A percentile compares a stretch with the other conserved stretches of the same genome.
These are phyloP conservation scores for Heliocidaris erythrogramma DNA, from an alignment of 35 echinoderm and acorn worm species.

Conservation along the genomic window DNA sequence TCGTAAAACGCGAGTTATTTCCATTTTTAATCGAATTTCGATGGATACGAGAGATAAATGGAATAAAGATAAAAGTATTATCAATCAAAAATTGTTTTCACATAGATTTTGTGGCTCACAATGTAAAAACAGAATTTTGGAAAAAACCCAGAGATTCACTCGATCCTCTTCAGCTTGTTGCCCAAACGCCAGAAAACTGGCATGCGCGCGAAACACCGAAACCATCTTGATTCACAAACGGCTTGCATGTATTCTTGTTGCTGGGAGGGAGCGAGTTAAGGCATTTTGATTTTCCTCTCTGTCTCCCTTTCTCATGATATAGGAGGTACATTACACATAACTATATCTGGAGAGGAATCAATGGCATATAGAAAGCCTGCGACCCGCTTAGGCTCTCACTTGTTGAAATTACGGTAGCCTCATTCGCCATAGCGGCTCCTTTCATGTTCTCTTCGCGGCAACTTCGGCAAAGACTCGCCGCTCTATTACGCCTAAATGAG, in stretches of 20 bases:
- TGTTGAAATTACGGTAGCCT: slow-evolving; percentile 40
- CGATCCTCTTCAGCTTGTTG: neutral
- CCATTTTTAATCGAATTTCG: no score
- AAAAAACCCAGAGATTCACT: neutral
- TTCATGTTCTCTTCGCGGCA: neutral
- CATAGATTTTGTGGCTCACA: neutral
- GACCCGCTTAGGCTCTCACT: slow-evolving; percentile 35
- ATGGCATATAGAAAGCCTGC: neutral
- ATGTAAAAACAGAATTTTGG: neutral
- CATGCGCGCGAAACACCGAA: neutral
- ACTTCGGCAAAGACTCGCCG: slow-evolving; percentile 15
- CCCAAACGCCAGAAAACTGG: neutral
- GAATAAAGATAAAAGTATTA: neutral
- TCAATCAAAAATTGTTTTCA: neutral
- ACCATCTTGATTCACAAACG: neutral
- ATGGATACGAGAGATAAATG: no score
- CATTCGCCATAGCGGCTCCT: slow-evolving; percentile 6
- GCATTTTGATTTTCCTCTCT: neutral
- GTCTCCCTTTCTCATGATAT: slow-evolving; percentile 1
- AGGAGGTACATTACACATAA: slow-evolving; percentile 34
- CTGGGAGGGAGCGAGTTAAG: neutral
- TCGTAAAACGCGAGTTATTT: no score
- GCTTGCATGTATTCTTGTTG: neutral
- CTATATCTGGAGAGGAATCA: slow-evolving; percentile 19
- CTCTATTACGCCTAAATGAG: slow-evolving; percentile 46